Evolutionary conservation across 2,888 invertebrate species (phyloP).

Genomic region (Drosophila formosana): DNA sequence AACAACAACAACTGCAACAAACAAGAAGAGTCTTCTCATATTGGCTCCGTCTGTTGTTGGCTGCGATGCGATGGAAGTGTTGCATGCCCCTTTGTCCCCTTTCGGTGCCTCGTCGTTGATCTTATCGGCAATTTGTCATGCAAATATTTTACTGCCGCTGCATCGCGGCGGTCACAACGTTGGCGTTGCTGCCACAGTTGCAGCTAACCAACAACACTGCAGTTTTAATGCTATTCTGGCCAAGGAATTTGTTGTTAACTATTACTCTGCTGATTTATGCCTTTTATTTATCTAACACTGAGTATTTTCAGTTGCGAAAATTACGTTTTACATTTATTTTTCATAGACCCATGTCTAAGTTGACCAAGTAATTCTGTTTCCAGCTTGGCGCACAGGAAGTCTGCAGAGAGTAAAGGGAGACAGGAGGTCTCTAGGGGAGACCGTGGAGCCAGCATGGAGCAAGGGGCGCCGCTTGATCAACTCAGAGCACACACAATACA

Average conservation of each 20-base stretch:
- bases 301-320: too few relatives aligned
- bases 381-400: background rate
- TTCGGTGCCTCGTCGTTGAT: conserved; percentile 54
- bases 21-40: conserved; percentile 33
- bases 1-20: conserved; percentile 9
- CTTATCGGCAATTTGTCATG: conserved; percentile 83
- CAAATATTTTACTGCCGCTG: conserved; percentile 73
- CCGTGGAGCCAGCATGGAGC: background rate
- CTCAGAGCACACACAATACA: conserved; percentile 32
- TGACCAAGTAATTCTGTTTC: background rate
- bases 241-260: background rate
- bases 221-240: background rate
- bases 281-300: background rate
- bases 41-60: conserved; percentile 20
- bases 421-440: conserved; percentile 20
- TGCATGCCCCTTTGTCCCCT: conserved; percentile 9
- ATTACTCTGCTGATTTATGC: background rate
- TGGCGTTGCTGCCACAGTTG: background rate
- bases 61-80: conserved; percentile 27
- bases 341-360: background rate
- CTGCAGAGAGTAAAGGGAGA: background rate
- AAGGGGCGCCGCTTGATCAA: conserved; percentile 60
- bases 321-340: background rate
- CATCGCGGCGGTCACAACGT: conserved; percentile 22
- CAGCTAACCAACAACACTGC: conserved; percentile 1